Evolutionary conservation across 1,140 invertebrate species (phyloP), one percentile per base, ranked within the genome.

Genomic region (Neodiprion fabricii): DNA sequence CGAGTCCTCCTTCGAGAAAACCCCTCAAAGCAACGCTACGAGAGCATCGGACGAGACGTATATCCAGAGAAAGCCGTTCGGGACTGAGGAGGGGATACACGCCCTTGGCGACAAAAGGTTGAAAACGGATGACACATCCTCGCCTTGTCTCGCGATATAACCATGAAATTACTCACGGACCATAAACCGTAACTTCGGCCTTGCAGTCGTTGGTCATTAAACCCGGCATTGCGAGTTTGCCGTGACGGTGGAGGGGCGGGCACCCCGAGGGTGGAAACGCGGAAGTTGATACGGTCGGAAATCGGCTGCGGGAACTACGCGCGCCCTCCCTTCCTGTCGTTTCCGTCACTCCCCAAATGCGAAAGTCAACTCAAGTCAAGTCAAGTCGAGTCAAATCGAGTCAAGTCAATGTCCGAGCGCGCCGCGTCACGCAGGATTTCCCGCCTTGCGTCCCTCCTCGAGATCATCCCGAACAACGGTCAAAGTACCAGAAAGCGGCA

Each of bases 301-400:
- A 73, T 76, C 65, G 71, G 40, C 66, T 28, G 48, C 68, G 67
- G 72, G 66, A 74, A 40, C 28, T 40, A 5, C 28, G 2, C 5
- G 28, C 28, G 28, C 28, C 28, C 28, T 40, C 28, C 28, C 28
- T 40, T 40, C 28, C 28, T 40, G 28, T 5, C 28, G 5, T 40
- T 40, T 5, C 28, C 28, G 28, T 40, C 28, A 40, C 28, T 3
- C 28, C 28, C 28, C 28, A 40, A 40, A 40, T 40, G 28, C 28
- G 28, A 40, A 40, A 40, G 28, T 40, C 28, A 40, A 40, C 2
- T 40, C 28, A 0, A 40, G 28, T 40, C 28, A 40, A 40, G 28
- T 40, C 28, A 40, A 40, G 28, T 40, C 28, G 5, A 40, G 28
- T 40, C 28, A 40, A 40, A 5, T 40, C 28, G 5, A 40, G 28